Conservation (phyloP, 2,113 vertebrate species). For the Oenanthe oenanthe region DNA sequence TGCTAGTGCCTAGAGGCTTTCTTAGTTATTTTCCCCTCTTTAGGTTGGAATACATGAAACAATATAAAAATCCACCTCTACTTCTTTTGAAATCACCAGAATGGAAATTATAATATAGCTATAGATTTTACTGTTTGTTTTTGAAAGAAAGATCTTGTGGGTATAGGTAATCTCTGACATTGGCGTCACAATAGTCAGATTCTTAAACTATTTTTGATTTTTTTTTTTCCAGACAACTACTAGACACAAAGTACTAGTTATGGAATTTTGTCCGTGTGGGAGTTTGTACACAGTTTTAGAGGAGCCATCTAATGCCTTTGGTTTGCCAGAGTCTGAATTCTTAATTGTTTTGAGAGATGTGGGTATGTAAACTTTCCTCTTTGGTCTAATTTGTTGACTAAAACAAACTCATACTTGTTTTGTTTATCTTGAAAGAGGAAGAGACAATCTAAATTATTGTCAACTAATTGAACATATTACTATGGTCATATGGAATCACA, state of each 20-base stretch:
- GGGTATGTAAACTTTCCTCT: slow-evolving; percentile 79
- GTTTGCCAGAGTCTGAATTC: slow-evolving; percentile 96
- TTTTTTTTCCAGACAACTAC: slow-evolving; percentile 81
- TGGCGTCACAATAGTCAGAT: neutral
- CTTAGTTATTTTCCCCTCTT: neutral
- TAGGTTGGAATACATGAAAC: neutral
- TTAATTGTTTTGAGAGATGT: slow-evolving; percentile 96
- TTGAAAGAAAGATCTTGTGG: neutral
- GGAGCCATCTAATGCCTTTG: slow-evolving; percentile 95
- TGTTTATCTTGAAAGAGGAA: neutral
- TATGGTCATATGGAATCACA: neutral
- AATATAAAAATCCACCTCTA: neutral
- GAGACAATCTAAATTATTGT: neutral
- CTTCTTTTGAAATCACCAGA: neutral
- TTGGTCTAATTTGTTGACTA: neutral
- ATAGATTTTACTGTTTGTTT: neutral
- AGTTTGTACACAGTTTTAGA: slow-evolving; percentile 96
- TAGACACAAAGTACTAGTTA: slow-evolving; percentile 95
- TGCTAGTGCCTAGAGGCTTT: neutral
- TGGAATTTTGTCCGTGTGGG: slow-evolving; percentile 98
- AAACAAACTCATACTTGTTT: neutral
- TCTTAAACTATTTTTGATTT: neutral
- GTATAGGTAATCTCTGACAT: neutral
- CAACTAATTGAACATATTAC: neutral
- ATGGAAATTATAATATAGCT: neutral